Percentiles rank a stretch among this genome's conserved stretches.
These are phyloP conservation scores for Hiodon tergisus DNA, from an alignment of 2,113 vertebrate genomes.

Conservation along the genomic window DNA sequence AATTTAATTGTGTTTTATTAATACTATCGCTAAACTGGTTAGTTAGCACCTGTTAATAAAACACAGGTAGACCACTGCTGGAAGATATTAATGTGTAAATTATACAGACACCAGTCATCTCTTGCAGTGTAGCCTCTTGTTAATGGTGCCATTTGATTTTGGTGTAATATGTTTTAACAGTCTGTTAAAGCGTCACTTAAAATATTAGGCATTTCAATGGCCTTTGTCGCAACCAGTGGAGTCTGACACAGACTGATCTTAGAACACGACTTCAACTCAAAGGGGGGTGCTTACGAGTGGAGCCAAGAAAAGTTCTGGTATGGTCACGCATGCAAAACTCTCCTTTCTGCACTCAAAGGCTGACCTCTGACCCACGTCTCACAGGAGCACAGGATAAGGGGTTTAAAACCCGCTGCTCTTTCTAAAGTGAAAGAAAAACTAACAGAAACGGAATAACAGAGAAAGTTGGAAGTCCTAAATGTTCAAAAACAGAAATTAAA, in stretches of 20 bases:
- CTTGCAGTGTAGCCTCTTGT: background rate
- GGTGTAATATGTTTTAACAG: background rate
- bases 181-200: background rate
- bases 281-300: background rate
- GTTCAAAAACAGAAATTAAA: background rate
- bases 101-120: too few species aligned
- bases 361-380: constrained; percentile 12
- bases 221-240: background rate
- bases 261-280: background rate
- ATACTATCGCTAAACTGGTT: background rate
- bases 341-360: constrained; percentile 1
- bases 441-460: background rate
- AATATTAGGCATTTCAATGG: background rate
- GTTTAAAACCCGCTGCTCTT: background rate
- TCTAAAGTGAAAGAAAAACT: too few species aligned
- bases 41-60: too few species aligned
- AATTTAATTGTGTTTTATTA: constrained; percentile 53
- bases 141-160: background rate
- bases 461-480: background rate
- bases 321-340: background rate
- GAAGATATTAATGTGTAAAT: too few species aligned
- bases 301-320: background rate
- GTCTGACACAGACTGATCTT: background rate
- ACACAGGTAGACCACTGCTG: too few species aligned
- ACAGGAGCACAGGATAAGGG: background rate